A percentile compares a stretch with the other conserved stretches of the same genome.
phyloP scores from a whole-genome alignment of 2,888 invertebrate species.

The Eilema sororculum region DNA sequence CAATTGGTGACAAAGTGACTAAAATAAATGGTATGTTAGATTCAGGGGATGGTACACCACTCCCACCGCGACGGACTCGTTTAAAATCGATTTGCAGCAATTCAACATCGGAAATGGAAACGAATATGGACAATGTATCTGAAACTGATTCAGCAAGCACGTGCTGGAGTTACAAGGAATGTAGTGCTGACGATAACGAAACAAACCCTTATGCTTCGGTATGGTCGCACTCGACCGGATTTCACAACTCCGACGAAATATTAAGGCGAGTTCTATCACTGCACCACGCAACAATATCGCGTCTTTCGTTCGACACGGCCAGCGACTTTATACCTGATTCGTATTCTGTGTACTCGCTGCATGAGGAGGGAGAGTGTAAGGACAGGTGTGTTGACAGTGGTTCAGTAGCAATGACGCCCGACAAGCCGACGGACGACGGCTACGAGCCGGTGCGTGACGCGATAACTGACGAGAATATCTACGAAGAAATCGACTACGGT shows the following conservation, averaged over 20 bases:
- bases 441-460: conserved; percentile 83
- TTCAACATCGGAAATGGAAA: conserved; percentile 49
- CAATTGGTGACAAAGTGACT: conserved; percentile 60
- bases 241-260: conserved; percentile 79
- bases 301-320: conserved; percentile 77
- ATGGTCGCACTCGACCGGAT: conserved; percentile 82
- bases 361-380: conserved; percentile 76
- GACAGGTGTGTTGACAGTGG: conserved; percentile 70
- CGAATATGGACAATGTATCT: conserved; percentile 57
- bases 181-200: conserved; percentile 69
- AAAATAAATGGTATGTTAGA: conserved; percentile 59
- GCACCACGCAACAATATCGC: conserved; percentile 75
- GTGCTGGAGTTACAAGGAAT: conserved; percentile 83
- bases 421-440: conserved; percentile 79
- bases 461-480: conserved; percentile 80
- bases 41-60: conserved; percentile 65
- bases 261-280: conserved; percentile 70
- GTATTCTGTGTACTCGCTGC: conserved; percentile 76
- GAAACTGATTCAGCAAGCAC: conserved; percentile 81
- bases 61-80: conserved; percentile 69
- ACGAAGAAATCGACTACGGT: conserved; percentile 82
- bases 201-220: conserved; percentile 74
- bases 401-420: conserved; percentile 82
- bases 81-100: conserved; percentile 57
- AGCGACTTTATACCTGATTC: conserved; percentile 72